A percentile compares a stretch with the other conserved stretches of the same genome.
phyloP scores from a whole-genome alignment of 30 jellyfish, hydroid and myxozoan species.

The Hydractinia symbiolongicarpus region DNA sequence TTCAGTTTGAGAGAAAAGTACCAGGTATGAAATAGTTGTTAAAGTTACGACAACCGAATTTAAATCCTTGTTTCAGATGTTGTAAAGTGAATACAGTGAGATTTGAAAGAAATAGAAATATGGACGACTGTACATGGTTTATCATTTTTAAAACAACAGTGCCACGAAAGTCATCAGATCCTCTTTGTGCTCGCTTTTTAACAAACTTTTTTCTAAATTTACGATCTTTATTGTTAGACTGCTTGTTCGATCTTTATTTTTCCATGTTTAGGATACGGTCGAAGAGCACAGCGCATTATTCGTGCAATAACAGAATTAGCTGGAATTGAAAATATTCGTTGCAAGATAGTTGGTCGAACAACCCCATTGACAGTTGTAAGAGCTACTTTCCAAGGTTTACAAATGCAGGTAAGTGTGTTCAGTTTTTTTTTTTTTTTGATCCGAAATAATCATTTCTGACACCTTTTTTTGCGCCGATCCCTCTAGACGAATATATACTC shows the following conservation, averaged over 20 bases:
- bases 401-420: slow-evolving; percentile 46
- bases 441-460: slow-evolving; percentile 22
- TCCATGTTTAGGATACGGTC: slow-evolving; percentile 53
- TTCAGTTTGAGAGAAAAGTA: slow-evolving; percentile 66
- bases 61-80: neutral
- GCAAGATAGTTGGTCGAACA: slow-evolving; percentile 69
- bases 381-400: slow-evolving; percentile 71
- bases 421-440: neutral
- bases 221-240: neutral
- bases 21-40: slow-evolving; percentile 44
- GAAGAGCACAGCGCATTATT: slow-evolving; percentile 75
- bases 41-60: neutral
- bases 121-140: too few relatives aligned
- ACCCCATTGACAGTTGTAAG: slow-evolving; percentile 73
- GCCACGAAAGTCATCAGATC: neutral
- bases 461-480: too few relatives aligned
- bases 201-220: neutral
- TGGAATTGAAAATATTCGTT: slow-evolving; percentile 73
- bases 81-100: neutral
- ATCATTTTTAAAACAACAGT: too few relatives aligned
- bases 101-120: too few relatives aligned
- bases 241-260: neutral
- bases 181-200: neutral
- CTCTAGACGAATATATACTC: neutral
- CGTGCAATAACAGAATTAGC: slow-evolving; percentile 83